Evolutionary conservation across 2,113 vertebrate genomes (phyloP).

Genomic region (Xenopus tropicalis): DNA sequence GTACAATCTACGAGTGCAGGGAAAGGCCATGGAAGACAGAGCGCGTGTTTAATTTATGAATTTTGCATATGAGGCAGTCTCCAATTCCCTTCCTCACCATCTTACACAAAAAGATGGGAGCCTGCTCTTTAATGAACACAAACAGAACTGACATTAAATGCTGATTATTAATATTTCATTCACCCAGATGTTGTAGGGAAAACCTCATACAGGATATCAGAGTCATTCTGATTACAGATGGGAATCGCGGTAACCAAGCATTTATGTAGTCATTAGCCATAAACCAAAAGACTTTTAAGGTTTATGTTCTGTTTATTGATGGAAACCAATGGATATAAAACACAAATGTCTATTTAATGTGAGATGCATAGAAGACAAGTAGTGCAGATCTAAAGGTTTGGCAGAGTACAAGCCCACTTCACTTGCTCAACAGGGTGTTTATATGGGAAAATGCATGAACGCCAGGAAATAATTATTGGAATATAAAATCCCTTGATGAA

Average conservation of each 20-base stretch:
- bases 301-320: constrained; percentile 14
- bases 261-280: constrained; percentile 2
- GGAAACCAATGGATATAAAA: neutral
- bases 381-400: neutral
- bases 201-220: neutral
- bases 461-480: neutral
- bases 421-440: neutral
- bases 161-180: constrained; percentile 15
- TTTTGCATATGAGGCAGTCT: constrained; percentile 8
- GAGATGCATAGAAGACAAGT: neutral
- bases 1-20: constrained; percentile 5
- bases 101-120: neutral
- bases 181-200: constrained; percentile 3
- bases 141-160: constrained; percentile 1
- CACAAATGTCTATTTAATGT: constrained; percentile 7
- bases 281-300: neutral
- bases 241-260: neutral
- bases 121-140: constrained; percentile 1
- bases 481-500: neutral
- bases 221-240: neutral
- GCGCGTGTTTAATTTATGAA: constrained; percentile 6
- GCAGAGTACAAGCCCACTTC: too few relatives aligned
- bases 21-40: constrained; percentile 4
- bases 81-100: constrained; percentile 9
- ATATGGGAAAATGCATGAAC: neutral